Percentiles rank a stretch among this genome's conserved stretches.
Conservation (phyloP, 2,113 vertebrate species). For the Ptyas mucosa region DNA sequence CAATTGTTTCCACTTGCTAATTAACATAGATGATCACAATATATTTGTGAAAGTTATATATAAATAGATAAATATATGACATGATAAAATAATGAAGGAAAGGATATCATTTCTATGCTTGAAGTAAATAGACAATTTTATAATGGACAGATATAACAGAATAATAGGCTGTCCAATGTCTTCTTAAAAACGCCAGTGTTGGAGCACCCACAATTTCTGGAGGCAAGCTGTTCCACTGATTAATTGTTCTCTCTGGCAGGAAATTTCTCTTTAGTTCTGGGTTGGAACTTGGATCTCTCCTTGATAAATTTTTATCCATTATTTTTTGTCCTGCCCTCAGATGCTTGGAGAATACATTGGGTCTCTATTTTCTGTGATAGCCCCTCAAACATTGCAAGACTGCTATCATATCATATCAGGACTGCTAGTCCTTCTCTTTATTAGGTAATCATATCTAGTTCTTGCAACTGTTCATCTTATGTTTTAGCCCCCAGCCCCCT, state of each 20-base stretch:
- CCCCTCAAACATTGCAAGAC: not conserved
- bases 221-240: not conserved
- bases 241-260: too few species aligned
- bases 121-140: not conserved
- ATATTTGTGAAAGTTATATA: not conserved
- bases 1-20: not conserved
- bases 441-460: not conserved
- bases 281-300: too few species aligned
- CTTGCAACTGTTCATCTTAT: not conserved
- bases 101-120: not conserved
- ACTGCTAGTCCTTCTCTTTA: not conserved
- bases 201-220: not conserved
- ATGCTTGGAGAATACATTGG: not conserved
- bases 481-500: not conserved
- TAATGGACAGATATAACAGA: not conserved
- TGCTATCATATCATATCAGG: not conserved
- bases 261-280: too few species aligned
- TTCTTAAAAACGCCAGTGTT: not conserved
- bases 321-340: too few species aligned
- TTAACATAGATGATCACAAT: not conserved
- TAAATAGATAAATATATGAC: not conserved
- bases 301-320: too few species aligned
- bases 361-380: not conserved
- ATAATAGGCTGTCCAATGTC: not conserved
- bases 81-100: not conserved